phyloP scores from a whole-genome alignment of 1,140 invertebrate genomes.

The Ceratina japonica region DNA sequence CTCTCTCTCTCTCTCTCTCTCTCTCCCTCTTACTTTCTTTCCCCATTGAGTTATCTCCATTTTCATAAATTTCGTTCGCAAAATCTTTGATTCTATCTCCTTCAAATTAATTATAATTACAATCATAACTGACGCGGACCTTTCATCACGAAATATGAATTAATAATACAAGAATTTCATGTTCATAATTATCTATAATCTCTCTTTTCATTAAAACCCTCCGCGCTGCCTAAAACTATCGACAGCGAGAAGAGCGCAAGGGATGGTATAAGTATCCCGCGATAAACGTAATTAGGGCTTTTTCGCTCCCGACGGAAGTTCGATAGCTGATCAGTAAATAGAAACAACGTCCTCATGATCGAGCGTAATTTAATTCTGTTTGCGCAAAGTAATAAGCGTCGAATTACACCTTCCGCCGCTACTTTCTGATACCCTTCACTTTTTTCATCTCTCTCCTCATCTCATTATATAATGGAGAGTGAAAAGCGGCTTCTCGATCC shows the following conservation, averaged over 20 bases:
- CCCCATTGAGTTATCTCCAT: no score
- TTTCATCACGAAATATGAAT: no score
- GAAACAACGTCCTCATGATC: constrained; percentile 28
- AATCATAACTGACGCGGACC: no score
- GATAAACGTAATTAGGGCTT: constrained; percentile 21
- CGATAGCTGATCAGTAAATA: constrained; percentile 30
- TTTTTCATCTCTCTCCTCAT: not conserved
- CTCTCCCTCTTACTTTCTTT: not conserved
- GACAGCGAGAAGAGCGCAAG: not conserved
- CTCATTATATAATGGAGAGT: constrained; percentile 22
- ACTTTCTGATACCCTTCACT: constrained; percentile 14
- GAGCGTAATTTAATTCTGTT: constrained; percentile 45
- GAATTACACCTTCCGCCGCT: constrained; percentile 25
- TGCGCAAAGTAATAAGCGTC: constrained; percentile 40
- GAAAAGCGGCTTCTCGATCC: not conserved
- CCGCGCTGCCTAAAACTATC: not conserved
- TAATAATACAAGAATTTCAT: no score
- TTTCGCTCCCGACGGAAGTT: constrained; percentile 21
- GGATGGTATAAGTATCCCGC: not conserved
- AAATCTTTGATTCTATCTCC: no score
- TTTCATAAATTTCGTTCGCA: no score
- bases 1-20: not conserved
- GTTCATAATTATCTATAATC: not conserved
- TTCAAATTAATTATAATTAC: no score
- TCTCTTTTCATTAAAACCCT: not conserved